These are phyloP conservation scores for Scomber japonicus DNA, from an alignment of 2,113 vertebrate species.

Conservation along the genomic window DNA sequence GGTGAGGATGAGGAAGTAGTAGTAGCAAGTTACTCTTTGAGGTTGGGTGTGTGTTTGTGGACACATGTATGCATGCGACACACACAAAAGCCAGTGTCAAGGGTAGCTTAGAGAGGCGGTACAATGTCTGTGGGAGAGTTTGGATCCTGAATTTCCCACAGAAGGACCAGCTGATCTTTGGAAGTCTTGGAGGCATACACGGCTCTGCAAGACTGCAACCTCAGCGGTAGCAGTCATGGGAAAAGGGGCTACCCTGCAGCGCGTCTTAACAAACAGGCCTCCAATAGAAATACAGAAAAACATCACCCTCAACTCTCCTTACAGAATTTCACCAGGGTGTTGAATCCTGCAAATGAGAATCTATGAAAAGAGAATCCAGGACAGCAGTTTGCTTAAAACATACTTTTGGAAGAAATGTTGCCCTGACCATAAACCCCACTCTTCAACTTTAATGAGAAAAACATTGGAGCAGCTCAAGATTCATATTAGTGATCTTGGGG, in stretches of 20 bases:
- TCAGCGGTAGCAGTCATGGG: slow-evolving; percentile 52
- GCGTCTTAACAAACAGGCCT: slow-evolving; percentile 29
- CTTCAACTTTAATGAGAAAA: slow-evolving; percentile 61
- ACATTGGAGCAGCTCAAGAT: slow-evolving; percentile 18
- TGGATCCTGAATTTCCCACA: slow-evolving; percentile 69
- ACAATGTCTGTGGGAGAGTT: slow-evolving; percentile 65
- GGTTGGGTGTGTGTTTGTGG: slow-evolving; percentile 37
- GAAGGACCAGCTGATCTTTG: slow-evolving; percentile 40
- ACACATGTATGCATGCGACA: neutral
- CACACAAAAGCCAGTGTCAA: slow-evolving; percentile 28
- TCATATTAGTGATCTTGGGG: slow-evolving; percentile 51
- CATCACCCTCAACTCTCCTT: neutral
- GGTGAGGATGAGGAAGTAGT: slow-evolving; percentile 29
- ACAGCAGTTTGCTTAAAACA: slow-evolving; percentile 18
- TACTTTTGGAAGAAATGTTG: neutral
- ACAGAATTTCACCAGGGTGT: slow-evolving; percentile 27
- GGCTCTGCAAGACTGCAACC: slow-evolving; percentile 35
- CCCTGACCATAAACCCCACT: slow-evolving; percentile 7
- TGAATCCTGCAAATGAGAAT: slow-evolving; percentile 33
- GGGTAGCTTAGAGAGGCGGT: slow-evolving; percentile 16
- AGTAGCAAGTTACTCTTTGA: slow-evolving; percentile 34
- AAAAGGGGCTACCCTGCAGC: slow-evolving; percentile 36
- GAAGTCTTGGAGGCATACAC: slow-evolving; percentile 32
- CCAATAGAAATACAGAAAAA: slow-evolving; percentile 12
- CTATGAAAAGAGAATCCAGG: slow-evolving; percentile 24